Base-by-base conservation (phyloP, 2,113 vertebrate genomes). In the Cryptotis parvus region DNA sequence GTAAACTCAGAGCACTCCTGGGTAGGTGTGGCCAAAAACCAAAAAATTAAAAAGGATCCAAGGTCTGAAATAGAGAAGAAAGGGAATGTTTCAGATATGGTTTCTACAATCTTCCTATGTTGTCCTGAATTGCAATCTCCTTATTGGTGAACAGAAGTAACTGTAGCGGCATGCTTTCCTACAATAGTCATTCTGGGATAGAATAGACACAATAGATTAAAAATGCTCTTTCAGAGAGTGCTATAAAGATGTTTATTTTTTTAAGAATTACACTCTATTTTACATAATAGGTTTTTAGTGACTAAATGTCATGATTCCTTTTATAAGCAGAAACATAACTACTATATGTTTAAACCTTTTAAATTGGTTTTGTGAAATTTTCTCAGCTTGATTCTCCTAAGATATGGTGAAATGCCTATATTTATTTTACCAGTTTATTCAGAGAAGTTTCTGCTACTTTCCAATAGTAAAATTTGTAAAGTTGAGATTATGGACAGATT, bases 381-480 rank as follows among this genome's bases (percentile, higher is more conserved):
- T 39, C 9, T 80, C 73, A 70, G 37, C 41, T 73, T 58, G n/a
- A 84, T 61, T 37, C 61, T 90, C 37, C 14, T 80, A 0, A 18
- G 26, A 18, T 78, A n/a, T 5, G 1, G 24, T 52, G 75, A 85
- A 84, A 63, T 74, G 4, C 1, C 20, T 27, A 37, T 24, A 22
- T 79, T 55, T 90, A 26, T 87, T 74, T 94, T 81, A 45, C 72
- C 39, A 49, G 35, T 86, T 89, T 89, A 11, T 37, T 52, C 26
- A 31, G 35, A 73, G 63, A 14, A 90, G 58, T 3, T 14, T 78
- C 27, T 83, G 31, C 9, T 58, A 6, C 77, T 41, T 91, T 89
- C 69, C 52, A 29, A 84, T 69, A 11, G 4, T 39, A 20, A 0
- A n/a, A 66, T 93, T 76, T 87, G 12, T 58, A 72, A 92, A 73